Base-by-base conservation (phyloP, 1,140 invertebrate species). In the Drosophila bipectinata region DNA sequence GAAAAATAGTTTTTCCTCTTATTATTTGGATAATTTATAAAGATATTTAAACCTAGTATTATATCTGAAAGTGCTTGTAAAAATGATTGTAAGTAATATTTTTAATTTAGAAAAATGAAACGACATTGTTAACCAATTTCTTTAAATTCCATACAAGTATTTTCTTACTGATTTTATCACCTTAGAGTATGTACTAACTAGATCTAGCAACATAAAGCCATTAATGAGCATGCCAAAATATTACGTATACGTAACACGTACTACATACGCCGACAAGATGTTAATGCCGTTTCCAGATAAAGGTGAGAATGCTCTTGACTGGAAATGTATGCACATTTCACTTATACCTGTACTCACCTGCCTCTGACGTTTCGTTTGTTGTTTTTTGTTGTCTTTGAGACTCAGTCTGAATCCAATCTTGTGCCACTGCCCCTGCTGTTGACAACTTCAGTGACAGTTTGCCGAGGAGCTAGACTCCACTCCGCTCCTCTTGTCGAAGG, bases 371-470 rank as follows among this genome's bases (percentile, higher is more conserved):
- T 37, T 37, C 10, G 10, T 14, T 9, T 44, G 41, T 9, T 44
- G 41, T 44, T 44, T 44, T 44, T 14, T 18, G 15, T 14, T 14
- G 41, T 15, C 41, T 44, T 44, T 32, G 51, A 47, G 14, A 47
- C 51, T 63, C 39, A n/a, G 52, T 21, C 15, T 21, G 44, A 41
- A 30, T 34, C 47, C 57, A 28, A 21, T 51, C 32, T 14, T 15
- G 51, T 15, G 60, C 48, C 26, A 1, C 26, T 30, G 21, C 64
- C 53, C 21, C 49, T 58, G 53, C 51, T 68, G 72, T 68, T 76
- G 82, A 69, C 82, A 87, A 81, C 64, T 84, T 67, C 48, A 45
- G 77, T 79, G 81, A 85, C 73, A 87, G 81, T 87, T 87, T 80
- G 77, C 28, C 54, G 55, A 67, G 72, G 75, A 61, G 60, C 66